Evolutionary conservation across 2,888 invertebrate species (phyloP), one percentile per base, ranked within the genome.

Genomic region (Pardosa pseudoannulata): DNA sequence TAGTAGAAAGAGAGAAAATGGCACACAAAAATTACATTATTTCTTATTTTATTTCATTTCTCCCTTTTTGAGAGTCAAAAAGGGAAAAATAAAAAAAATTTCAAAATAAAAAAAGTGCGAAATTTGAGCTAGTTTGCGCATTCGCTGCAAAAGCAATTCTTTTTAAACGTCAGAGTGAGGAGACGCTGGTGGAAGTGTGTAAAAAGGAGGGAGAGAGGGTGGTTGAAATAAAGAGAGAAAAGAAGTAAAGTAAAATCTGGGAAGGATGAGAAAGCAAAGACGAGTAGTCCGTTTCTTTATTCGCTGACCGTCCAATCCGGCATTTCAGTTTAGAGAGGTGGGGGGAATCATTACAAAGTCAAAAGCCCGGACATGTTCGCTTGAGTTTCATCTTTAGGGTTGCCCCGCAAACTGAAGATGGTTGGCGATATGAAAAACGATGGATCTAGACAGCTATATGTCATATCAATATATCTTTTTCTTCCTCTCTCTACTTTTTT

Each of bases 331-430:
- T 50, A 56, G 36, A 67, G 39, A 65, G 16, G 41, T 46, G 16
- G 41, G 76, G 19, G 64, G 82, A 72, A 76, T 83, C 82, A 83
- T 83, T 83, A 76, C 76, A 76, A 83, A 83, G 82, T 83, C 82
- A 83, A 83, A 76, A 83, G 82, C 72, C 71, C 70, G 82, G 75
- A 83, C 82, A 76, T 83, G 82, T 83, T 76, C 71, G 27, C 39
- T 64, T 32, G 62, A 67, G 80, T 65, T 80, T 73, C 67, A 81
- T 75, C 64, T 65, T 65, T 65, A 31, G 31, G 64, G 31, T 62
- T 41, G 68, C 70, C 50, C 62, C 46, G 13, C 27, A 16, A 32
- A 27, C 64, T 46, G 19, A 28, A 74, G n/a, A 13, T 9, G 6
- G 9, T 46, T 46, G 41, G 41, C 41, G 41, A 46, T 36, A 5